Conservation (phyloP, 2,888 invertebrate species). For the Cheilosia pagana region DNA sequence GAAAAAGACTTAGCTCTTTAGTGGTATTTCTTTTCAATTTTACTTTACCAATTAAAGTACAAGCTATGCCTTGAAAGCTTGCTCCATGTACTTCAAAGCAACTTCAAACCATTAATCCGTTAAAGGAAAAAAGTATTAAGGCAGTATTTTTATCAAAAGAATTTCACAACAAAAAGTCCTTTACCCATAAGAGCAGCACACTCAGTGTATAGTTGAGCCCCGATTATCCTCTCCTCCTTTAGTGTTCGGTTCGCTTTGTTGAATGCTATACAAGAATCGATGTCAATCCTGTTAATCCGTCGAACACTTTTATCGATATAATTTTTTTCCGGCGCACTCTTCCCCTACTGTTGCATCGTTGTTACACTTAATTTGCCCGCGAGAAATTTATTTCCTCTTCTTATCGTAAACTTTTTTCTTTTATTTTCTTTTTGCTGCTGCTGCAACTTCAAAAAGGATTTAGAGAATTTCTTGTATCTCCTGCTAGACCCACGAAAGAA, state of each 20-base stretch:
- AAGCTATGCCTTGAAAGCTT: too few species aligned
- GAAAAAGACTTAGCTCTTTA: too few species aligned
- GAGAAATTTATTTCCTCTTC: conserved; percentile 29
- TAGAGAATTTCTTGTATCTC: conserved; percentile 46
- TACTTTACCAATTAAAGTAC: too few species aligned
- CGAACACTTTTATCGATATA: conserved; percentile 26
- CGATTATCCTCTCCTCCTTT: conserved; percentile 38
- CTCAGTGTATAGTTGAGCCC: conserved; percentile 33
- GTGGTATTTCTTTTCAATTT: too few species aligned
- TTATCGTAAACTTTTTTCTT: conserved; percentile 12
- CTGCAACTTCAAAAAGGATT: conserved; percentile 34
- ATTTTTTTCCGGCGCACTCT: neutral
- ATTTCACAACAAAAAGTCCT: conserved; percentile 20
- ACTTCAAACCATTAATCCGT: neutral
- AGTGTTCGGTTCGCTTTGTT: conserved; percentile 13
- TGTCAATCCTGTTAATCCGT: conserved; percentile 66
- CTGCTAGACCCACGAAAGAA: conserved; percentile 53
- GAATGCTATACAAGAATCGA: conserved; percentile 43
- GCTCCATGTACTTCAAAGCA: too few species aligned
- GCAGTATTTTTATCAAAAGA: neutral
- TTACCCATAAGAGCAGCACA: conserved; percentile 63
- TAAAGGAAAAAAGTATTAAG: neutral
- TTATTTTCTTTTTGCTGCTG: neutral
- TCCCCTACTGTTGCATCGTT: conserved; percentile 53
- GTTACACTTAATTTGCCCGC: conserved; percentile 65